phyloP scores from a whole-genome alignment of 2,113 vertebrate species.

The Stercorarius parasiticus region DNA sequence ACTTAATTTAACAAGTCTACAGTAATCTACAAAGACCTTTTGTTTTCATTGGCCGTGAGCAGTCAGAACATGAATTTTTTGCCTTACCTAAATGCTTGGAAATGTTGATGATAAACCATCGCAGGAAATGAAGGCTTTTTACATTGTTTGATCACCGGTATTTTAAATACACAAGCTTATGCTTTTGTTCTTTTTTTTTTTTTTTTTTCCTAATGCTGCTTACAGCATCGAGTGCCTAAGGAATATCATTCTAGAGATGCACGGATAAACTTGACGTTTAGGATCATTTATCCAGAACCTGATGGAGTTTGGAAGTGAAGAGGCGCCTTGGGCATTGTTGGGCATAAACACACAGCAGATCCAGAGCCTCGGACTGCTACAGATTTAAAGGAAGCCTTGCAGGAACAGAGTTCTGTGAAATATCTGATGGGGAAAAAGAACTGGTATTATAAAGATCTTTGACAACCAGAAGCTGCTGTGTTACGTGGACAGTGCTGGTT shows the following conservation, averaged over 20 bases:
- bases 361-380: neutral
- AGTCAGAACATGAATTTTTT: neutral
- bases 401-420: neutral
- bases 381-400: neutral
- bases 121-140: neutral
- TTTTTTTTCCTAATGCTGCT: neutral
- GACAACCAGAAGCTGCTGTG: neutral
- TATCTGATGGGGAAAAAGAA: neutral
- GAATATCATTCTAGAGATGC: conserved; percentile 91
- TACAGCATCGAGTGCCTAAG: conserved; percentile 92
- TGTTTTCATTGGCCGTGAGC: neutral
- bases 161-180: neutral
- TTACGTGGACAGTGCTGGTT: neutral
- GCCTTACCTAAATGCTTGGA: neutral
- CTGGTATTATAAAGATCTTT: neutral
- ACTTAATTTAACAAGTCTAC: neutral
- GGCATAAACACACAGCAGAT: neutral
- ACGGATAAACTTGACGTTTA: conserved; percentile 93
- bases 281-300: conserved; percentile 82
- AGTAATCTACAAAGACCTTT: neutral
- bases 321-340: neutral
- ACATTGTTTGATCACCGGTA: neutral
- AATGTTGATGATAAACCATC: neutral
- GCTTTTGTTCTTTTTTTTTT: neutral
- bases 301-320: conserved; percentile 40